phyloP scores from a whole-genome alignment of 2,888 invertebrate species.

The Oligia latruncula region DNA sequence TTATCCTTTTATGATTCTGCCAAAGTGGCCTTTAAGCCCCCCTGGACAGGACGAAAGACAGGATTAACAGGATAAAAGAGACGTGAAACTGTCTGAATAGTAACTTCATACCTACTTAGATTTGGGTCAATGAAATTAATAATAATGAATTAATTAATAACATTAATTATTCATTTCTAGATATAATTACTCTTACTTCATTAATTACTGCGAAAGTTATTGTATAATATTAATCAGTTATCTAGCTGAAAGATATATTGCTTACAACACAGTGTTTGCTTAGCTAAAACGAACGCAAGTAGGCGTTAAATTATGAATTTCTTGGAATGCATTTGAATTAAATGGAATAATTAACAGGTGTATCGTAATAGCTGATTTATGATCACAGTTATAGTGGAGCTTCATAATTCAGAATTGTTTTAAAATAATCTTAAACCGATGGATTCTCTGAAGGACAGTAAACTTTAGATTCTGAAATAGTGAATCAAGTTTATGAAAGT shows the following conservation, averaged over 20 bases:
- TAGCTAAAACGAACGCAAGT: slow-evolving; percentile 39
- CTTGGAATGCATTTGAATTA: slow-evolving; percentile 36
- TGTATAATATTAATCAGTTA: slow-evolving; percentile 12
- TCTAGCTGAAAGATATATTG: slow-evolving; percentile 23
- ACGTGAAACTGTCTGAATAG: neutral
- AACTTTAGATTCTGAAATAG: slow-evolving; percentile 2
- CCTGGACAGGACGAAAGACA: neutral
- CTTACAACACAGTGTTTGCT: slow-evolving; percentile 17
- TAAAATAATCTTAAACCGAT: slow-evolving; percentile 20
- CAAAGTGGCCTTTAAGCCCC: too few relatives aligned
- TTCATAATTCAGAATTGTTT: slow-evolving; percentile 29
- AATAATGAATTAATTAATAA: slow-evolving; percentile 5
- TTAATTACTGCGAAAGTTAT: neutral
- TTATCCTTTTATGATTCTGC: too few relatives aligned
- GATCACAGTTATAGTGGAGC: slow-evolving; percentile 31
- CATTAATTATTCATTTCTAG: neutral
- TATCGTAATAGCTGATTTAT: slow-evolving; percentile 50
- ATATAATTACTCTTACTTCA: neutral
- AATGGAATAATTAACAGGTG: slow-evolving; percentile 55
- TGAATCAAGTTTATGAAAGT: slow-evolving; percentile 11
- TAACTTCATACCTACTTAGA: neutral
- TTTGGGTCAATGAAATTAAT: neutral
- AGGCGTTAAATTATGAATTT: slow-evolving; percentile 55
- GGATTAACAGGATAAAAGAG: neutral
- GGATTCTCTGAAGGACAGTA: slow-evolving; percentile 13